Base-by-base conservation (phyloP, 2,797 vertebrate species). In the Tenualosa thibaudeaui region DNA sequence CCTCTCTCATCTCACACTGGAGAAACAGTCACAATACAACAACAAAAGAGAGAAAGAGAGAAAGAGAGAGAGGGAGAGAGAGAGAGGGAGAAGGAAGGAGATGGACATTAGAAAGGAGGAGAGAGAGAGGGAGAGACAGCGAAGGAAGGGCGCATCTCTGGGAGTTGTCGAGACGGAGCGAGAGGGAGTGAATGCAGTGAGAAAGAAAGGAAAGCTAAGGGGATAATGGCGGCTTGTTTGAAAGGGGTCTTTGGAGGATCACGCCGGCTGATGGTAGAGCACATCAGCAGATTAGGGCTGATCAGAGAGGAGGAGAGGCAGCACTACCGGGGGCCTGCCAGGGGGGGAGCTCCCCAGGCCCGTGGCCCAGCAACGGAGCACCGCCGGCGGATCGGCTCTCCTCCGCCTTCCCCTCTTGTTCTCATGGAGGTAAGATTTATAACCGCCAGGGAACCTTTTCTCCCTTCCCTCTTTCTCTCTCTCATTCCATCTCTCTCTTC, bases 21-120 rank as follows among this genome's bases (percentile, higher is more conserved):
- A 93, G 93, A 92, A 93, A 92, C 82, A 81, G 84, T 40, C 58
- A 85, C 37, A 78, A 78, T 19, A 78, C 90, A 90, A 92, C 90
- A 92, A 93, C 91, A 54, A 92, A 92, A 92, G 90, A 81, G 90
- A 89, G 91, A 89, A 91, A 60, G 86, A 87, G 31, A 71, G 37
- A 65, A 68, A 90, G 89, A 92, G 87, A 43, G 91, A 78, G 71
- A 22, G 40, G 46, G 60, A 92, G 92, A 92, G 90, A 81, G 90
- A 89, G 91, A 89, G 92, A 60, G 86, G 86, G 78, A 88, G 65
- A 15, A 87, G 81, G 90, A 90, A n/a, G 51, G 46, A 88, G 90
- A 89, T 49, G 86, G 65, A 68, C 24, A 68, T 24, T 12, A 71
- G 31, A 40, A 31, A 71, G 65, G 13, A 3, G n/a, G 31, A 40